phyloP scores from a whole-genome alignment of 2,797 vertebrate genomes.

The Clarias laeviceps region DNA sequence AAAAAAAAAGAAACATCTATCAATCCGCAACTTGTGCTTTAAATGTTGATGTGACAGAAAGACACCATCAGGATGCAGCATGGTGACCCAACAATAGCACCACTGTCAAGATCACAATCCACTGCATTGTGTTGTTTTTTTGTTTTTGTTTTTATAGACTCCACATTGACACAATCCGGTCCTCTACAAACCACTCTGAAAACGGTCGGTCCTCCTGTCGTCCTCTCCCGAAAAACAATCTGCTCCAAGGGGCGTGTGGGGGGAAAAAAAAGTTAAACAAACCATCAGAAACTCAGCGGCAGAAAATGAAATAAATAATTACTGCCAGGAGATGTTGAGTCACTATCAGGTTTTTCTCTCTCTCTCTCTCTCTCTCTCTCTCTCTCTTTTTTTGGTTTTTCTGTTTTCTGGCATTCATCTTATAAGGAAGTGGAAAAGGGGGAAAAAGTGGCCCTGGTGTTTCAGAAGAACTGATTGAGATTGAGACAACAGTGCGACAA shows the following conservation, averaged over 20 bases:
- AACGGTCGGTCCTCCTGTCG: neutral
- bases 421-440: constrained; percentile 30
- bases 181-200: constrained; percentile 26
- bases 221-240: constrained; percentile 40
- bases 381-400: constrained; percentile 36
- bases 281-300: constrained; percentile 40
- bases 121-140: neutral
- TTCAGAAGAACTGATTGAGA: neutral
- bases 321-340: constrained; percentile 65
- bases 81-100: constrained; percentile 27
- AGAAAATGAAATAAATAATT: constrained; percentile 42
- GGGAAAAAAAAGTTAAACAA: constrained; percentile 38
- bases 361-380: neutral
- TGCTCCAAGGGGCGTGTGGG: constrained; percentile 42
- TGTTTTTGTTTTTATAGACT: neutral
- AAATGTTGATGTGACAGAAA: constrained; percentile 18
- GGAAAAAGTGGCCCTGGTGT: constrained; percentile 14
- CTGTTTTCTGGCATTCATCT: constrained; percentile 20
- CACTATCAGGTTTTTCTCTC: constrained; percentile 57
- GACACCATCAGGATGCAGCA: constrained; percentile 9
- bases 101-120: constrained; percentile 33
- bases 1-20: neutral
- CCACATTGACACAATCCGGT: constrained; percentile 4
- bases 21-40: neutral
- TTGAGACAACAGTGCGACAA: neutral